Evolutionary conservation across 2,888 invertebrate genomes (phyloP).

Genomic region (Hedychridium roseum): DNA sequence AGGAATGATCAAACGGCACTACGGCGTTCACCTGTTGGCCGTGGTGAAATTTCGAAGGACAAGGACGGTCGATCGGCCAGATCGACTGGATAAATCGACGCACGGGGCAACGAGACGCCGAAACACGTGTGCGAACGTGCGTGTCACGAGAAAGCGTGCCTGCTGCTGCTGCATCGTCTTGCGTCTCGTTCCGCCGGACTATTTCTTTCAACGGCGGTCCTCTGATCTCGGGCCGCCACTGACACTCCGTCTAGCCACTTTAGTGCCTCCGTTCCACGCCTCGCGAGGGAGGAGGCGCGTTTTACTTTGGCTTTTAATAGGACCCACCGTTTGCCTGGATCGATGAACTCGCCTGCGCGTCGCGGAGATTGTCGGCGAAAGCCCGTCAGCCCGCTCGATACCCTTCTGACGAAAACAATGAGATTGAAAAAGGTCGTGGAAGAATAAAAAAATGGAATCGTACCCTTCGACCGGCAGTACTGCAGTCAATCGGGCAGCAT

Average conservation of each 20-base stretch:
- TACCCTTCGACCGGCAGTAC: no score
- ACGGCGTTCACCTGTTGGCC: constrained; percentile 29
- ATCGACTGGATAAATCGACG: constrained; percentile 37
- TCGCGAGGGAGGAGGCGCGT: constrained; percentile 31
- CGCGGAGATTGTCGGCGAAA: not conserved
- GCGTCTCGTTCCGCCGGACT: constrained; percentile 33
- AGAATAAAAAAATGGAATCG: no score
- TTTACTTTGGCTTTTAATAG: constrained; percentile 38
- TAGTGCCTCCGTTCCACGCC: constrained; percentile 37
- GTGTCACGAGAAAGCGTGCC: no score
- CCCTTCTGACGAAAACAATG: not conserved
- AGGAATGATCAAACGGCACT: no score
- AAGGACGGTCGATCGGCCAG: constrained; percentile 2
- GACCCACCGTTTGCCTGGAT: constrained; percentile 35
- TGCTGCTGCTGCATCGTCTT: no score
- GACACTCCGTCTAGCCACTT: constrained; percentile 45
- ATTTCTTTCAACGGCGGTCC: constrained; percentile 51
- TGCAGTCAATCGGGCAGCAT: no score
- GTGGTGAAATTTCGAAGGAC: constrained; percentile 12
- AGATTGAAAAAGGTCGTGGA: not conserved
- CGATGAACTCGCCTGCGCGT: constrained; percentile 36
- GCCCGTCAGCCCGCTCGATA: not conserved
- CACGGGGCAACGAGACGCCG: constrained; percentile 19
- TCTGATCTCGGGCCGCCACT: constrained; percentile 48
- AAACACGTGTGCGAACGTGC: constrained; percentile 35